Conservation (phyloP, 1,140 invertebrate genomes). For the Whitmania pigra region DNA sequence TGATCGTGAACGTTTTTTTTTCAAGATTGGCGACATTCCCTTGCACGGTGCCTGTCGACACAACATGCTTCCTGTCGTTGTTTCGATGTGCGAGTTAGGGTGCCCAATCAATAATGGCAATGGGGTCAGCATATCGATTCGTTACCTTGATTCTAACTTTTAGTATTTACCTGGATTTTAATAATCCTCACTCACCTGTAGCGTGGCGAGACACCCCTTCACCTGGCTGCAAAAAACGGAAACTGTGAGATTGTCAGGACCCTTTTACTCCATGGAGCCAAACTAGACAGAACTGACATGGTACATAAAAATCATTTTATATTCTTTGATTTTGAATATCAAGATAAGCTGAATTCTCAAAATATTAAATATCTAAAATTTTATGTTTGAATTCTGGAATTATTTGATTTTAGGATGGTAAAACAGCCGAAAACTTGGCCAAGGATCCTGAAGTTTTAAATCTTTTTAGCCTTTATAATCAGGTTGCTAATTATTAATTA, state of each 20-base stretch:
- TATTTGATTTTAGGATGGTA: background rate
- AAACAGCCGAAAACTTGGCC: background rate
- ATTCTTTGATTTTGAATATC: no score
- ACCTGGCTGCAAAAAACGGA: constrained; percentile 60
- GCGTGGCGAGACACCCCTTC: constrained; percentile 57
- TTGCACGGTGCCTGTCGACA: constrained; percentile 59
- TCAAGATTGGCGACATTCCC: constrained; percentile 48
- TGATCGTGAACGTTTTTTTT: no score
- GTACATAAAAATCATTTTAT: constrained; percentile 30
- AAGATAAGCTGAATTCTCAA: no score
- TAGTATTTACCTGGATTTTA: background rate
- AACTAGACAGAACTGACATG: constrained; percentile 46
- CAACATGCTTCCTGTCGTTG: constrained; percentile 56
- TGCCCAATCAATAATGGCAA: constrained; percentile 59
- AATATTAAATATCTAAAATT: background rate
- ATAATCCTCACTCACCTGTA: constrained; percentile 25
- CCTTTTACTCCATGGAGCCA: constrained; percentile 52
- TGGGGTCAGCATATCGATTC: constrained; percentile 34
- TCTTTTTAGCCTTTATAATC: background rate
- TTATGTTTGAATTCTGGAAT: background rate
- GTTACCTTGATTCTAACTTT: no score
- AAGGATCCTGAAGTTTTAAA: constrained; percentile 10
- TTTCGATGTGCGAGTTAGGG: constrained; percentile 60
- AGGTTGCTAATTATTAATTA: background rate
- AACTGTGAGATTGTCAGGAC: constrained; percentile 62